A percentile compares a stretch with the other conserved stretches of the same genome.
These are phyloP conservation scores for Hypothenemus hampei DNA, from an alignment of 1,140 invertebrate genomes.

Conservation along the genomic window DNA sequence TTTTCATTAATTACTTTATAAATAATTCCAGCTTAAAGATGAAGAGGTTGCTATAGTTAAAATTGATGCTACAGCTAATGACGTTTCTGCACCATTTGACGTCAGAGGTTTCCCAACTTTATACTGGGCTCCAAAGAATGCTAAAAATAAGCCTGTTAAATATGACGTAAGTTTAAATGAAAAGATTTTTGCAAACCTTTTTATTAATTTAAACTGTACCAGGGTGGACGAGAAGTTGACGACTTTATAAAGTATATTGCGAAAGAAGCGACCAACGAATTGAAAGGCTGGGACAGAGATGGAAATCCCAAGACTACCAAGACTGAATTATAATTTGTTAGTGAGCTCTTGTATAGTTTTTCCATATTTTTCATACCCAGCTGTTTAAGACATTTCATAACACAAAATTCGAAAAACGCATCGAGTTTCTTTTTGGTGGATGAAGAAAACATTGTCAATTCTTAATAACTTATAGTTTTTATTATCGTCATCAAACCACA, in stretches of 20 bases:
- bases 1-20: background rate
- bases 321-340: conserved; percentile 58
- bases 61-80: conserved; percentile 98
- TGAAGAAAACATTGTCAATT: too few species aligned
- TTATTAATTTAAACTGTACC: conserved; percentile 33
- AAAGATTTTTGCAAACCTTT: background rate
- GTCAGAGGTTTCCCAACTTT: conserved; percentile 97
- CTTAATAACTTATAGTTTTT: too few species aligned
- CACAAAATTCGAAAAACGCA: too few species aligned
- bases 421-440: too few species aligned
- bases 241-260: conserved; percentile 97
- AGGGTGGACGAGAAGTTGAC: conserved; percentile 88
- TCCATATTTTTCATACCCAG: too few species aligned
- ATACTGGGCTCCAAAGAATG: conserved; percentile 88
- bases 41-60: conserved; percentile 94
- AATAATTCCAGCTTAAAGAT: conserved; percentile 62
- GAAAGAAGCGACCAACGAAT: conserved; percentile 82
- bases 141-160: conserved; percentile 74
- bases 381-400: too few species aligned
- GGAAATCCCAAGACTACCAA: conserved; percentile 66
- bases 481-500: too few species aligned
- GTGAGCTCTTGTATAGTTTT: too few species aligned
- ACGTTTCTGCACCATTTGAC: conserved; percentile 88
- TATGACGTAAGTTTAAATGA: conserved; percentile 68
- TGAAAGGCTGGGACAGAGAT: conserved; percentile 83